phyloP scores from a whole-genome alignment of 2,888 invertebrate species.

The Synanthedon andrenaeformis region DNA sequence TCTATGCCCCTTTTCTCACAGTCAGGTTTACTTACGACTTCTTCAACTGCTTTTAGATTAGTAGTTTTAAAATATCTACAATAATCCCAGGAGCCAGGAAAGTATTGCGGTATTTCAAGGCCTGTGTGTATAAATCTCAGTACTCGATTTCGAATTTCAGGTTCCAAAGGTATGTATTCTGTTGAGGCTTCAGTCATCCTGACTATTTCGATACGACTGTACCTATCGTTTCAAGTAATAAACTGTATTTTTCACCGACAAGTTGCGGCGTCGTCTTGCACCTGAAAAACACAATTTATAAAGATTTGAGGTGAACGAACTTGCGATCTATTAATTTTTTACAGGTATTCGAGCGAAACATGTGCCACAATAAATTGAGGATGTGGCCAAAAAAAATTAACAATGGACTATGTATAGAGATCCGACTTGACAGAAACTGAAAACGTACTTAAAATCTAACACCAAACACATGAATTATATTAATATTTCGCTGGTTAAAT shows the following conservation, averaged over 20 bases:
- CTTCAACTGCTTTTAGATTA: slow-evolving; percentile 45
- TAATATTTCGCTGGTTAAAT: slow-evolving; percentile 1
- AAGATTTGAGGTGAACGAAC: slow-evolving; percentile 31
- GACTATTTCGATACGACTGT: neutral
- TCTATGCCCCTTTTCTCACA: slow-evolving; percentile 24
- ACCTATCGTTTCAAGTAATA: too few species aligned
- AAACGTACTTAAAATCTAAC: too few species aligned
- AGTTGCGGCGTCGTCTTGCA: slow-evolving; percentile 5
- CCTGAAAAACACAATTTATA: slow-evolving; percentile 28
- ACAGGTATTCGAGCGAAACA: slow-evolving; percentile 58
- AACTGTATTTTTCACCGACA: neutral
- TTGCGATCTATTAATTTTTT: slow-evolving; percentile 42
- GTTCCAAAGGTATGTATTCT: slow-evolving; percentile 27
- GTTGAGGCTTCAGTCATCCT: slow-evolving; percentile 28
- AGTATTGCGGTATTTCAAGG: slow-evolving; percentile 64
- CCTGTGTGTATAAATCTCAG: slow-evolving; percentile 66
- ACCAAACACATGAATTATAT: too few species aligned
- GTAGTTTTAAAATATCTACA: slow-evolving; percentile 59
- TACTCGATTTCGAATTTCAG: slow-evolving; percentile 43
- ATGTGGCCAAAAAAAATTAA: slow-evolving; percentile 65
- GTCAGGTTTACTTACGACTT: slow-evolving; percentile 15
- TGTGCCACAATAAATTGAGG: slow-evolving; percentile 64
- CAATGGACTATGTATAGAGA: slow-evolving; percentile 34
- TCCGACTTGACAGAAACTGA: too few species aligned
- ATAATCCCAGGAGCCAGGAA: slow-evolving; percentile 66